A percentile compares a stretch with the other conserved stretches of the same genome.
phyloP scores from a whole-genome alignment of 2,113 vertebrate genomes.

The Speoplatyrhinus poulsoni region DNA sequence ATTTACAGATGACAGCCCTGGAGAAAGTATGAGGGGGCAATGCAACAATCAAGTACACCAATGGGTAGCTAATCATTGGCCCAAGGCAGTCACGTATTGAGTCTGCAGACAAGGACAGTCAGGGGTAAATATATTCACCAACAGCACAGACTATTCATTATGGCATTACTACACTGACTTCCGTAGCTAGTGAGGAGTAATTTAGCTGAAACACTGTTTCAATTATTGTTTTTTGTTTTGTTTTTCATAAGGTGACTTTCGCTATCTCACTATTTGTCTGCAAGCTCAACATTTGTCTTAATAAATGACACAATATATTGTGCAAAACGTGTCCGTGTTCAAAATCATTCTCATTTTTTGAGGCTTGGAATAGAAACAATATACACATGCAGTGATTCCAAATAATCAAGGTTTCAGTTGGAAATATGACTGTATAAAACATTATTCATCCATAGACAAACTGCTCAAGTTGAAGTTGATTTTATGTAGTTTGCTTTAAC shows the following conservation, averaged over 20 bases:
- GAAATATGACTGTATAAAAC: not conserved
- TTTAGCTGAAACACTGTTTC: constrained; percentile 20
- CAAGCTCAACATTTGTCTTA: not conserved
- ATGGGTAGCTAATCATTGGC: constrained; percentile 47
- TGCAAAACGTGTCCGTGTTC: constrained; percentile 1
- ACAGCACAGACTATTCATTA: constrained; percentile 31
- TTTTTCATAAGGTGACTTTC: too few relatives aligned
- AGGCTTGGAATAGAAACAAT: not conserved
- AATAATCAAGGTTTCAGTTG: not conserved
- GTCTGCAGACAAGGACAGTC: constrained; percentile 25
- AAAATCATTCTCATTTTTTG: constrained; percentile 9
- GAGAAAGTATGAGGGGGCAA: constrained; percentile 15
- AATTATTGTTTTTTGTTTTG: constrained; percentile 7
- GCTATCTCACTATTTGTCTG: too few relatives aligned
- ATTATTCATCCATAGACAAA: not conserved
- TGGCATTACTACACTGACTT: constrained; percentile 22
- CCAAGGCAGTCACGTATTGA: constrained; percentile 19
- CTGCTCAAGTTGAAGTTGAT: not conserved
- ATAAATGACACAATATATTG: not conserved
- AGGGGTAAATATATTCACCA: constrained; percentile 21
- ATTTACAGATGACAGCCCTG: constrained; percentile 34
- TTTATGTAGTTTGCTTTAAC: not conserved
- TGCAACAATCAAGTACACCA: constrained; percentile 16
- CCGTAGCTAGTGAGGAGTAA: constrained; percentile 18
- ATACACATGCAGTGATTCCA: not conserved